A percentile compares a stretch with the other conserved stretches of the same genome.
Conservation (phyloP, 1,140 invertebrate genomes). For the Polyergus mexicanus region DNA sequence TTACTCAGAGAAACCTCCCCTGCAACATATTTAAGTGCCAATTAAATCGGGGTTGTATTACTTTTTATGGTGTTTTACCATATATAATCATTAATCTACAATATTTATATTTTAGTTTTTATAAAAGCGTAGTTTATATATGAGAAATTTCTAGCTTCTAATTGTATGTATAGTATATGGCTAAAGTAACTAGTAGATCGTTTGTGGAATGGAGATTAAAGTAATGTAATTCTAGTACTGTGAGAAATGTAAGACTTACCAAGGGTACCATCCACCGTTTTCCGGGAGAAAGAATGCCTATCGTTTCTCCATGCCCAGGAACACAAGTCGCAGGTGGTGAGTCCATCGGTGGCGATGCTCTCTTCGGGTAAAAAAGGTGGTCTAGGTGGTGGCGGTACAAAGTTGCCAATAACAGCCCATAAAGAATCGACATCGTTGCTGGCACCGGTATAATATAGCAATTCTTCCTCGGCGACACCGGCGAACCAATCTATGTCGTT, state of each 20-base stretch:
- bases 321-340: conserved; percentile 91
- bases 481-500: conserved; percentile 88
- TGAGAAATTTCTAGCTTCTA: background rate
- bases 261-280: conserved; percentile 81
- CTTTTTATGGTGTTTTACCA: background rate
- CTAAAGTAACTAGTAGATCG: background rate
- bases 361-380: conserved; percentile 89
- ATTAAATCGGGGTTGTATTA: too few relatives aligned
- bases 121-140: background rate
- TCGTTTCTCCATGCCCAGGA: conserved; percentile 89
- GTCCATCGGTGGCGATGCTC: conserved; percentile 88
- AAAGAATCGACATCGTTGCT: conserved; percentile 89
- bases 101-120: background rate
- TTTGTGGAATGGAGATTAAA: background rate
- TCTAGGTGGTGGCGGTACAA: conserved; percentile 90
- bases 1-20: too few relatives aligned
- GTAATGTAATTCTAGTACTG: background rate
- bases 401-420: conserved; percentile 88
- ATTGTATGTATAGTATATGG: background rate
- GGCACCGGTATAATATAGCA: conserved; percentile 87
- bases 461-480: conserved; percentile 88
- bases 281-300: conserved; percentile 83
- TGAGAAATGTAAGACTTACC: conserved; percentile 77
- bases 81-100: background rate
- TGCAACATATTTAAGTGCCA: too few relatives aligned